phyloP scores from a whole-genome alignment of 2,888 invertebrate genomes.

The Xanthorhoe designata region DNA sequence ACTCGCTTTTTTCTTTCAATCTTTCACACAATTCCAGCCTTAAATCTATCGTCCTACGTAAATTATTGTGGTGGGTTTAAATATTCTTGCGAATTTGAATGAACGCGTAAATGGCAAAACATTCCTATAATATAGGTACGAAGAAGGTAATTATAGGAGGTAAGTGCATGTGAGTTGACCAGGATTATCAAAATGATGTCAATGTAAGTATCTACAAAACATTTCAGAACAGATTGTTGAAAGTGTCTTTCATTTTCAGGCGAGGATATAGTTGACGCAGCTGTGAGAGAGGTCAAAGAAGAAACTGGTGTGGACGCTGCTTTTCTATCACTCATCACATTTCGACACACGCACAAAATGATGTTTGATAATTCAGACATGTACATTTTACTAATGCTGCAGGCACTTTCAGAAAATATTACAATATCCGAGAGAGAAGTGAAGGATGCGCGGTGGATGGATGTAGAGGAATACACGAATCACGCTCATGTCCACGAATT shows the following conservation, averaged over 20 bases:
- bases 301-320: constrained; percentile 93
- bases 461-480: constrained; percentile 88
- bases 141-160: too few species aligned
- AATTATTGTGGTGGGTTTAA: too few species aligned
- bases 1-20: too few species aligned
- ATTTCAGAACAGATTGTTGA: background rate
- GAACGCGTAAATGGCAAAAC: too few species aligned
- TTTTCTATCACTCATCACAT: constrained; percentile 90
- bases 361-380: constrained; percentile 94
- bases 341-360: constrained; percentile 92
- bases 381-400: constrained; percentile 91
- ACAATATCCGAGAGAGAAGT: constrained; percentile 91
- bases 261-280: constrained; percentile 93
- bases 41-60: too few species aligned
- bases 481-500: constrained; percentile 90
- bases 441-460: constrained; percentile 92
- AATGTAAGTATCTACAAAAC: background rate
- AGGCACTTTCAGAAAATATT: constrained; percentile 87
- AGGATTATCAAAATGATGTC: too few species aligned
- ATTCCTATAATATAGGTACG: too few species aligned
- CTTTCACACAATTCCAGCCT: too few species aligned
- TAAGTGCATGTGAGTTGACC: too few species aligned
- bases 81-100: too few species aligned
- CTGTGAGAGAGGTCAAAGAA: constrained; percentile 94
- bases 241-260: constrained; percentile 77